A percentile compares a stretch with the other conserved stretches of the same genome.
phyloP scores from a whole-genome alignment of 2,888 invertebrate species.

The Ephialtes manifestator region DNA sequence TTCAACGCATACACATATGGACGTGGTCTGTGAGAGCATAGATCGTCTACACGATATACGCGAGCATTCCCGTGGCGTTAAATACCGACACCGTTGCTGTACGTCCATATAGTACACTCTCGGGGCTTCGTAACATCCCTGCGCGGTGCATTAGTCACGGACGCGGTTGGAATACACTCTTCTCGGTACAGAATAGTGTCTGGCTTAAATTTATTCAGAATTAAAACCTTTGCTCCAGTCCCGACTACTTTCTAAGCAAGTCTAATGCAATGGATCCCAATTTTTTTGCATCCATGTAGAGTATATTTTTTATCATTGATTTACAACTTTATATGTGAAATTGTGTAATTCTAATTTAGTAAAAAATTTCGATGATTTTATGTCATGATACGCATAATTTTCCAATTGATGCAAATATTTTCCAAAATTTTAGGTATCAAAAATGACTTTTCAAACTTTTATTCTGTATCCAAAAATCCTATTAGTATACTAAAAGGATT shows the following conservation, averaged over 20 bases:
- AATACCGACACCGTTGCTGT: conserved; percentile 50
- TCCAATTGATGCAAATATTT: too few relatives aligned
- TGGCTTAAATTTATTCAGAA: conserved; percentile 36
- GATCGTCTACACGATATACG: conserved; percentile 56
- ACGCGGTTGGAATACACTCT: conserved; percentile 18
- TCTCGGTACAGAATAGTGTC: not conserved
- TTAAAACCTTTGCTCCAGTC: conserved; percentile 22
- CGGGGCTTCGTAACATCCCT: conserved; percentile 62
- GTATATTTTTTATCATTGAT: too few relatives aligned
- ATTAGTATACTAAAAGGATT: too few relatives aligned
- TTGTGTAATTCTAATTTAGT: too few relatives aligned
- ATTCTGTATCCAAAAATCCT: too few relatives aligned
- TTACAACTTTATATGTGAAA: too few relatives aligned
- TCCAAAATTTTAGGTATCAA: too few relatives aligned
- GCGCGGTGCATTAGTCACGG: conserved; percentile 64
- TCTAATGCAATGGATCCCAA: not conserved
- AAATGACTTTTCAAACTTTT: too few relatives aligned
- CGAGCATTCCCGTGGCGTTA: conserved; percentile 56
- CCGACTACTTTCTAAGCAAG: conserved; percentile 12
- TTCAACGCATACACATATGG: not conserved
- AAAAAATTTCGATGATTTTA: too few relatives aligned
- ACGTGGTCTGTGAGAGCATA: conserved; percentile 2
- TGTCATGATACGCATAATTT: too few relatives aligned
- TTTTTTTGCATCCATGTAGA: too few relatives aligned
- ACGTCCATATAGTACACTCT: conserved; percentile 27